Conservation (phyloP, 2,113 vertebrate species). For the Larimichthys crocea region DNA sequence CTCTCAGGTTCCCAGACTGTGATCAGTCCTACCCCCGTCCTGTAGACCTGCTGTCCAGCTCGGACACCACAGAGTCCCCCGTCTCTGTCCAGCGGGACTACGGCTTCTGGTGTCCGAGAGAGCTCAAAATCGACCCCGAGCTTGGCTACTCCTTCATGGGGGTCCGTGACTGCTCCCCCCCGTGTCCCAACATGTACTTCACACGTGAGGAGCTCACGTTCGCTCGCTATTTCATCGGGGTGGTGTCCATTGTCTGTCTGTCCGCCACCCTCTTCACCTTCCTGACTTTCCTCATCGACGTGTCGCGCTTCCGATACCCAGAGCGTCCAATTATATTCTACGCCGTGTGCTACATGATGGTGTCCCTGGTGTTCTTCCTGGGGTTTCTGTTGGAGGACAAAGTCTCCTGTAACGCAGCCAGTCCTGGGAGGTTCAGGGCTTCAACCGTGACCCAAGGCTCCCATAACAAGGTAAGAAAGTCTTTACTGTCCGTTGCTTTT, state of each 20-base stretch:
- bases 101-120: constrained; percentile 97
- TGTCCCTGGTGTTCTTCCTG: constrained; percentile 96
- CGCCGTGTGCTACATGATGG: constrained; percentile 99
- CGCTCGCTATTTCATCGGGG: constrained; percentile 96
- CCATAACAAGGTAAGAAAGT: constrained; percentile 88
- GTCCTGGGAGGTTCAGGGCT: constrained; percentile 89
- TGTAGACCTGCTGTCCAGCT: constrained; percentile 87
- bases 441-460: constrained; percentile 96
- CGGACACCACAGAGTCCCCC: constrained; percentile 87
- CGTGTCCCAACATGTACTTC: constrained; percentile 98
- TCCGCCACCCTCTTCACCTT: constrained; percentile 98
- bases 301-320: constrained; percentile 96
- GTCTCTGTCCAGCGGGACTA: constrained; percentile 92
- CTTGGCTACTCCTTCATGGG: constrained; percentile 96
- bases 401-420: constrained; percentile 92
- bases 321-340: constrained; percentile 98
- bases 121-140: constrained; percentile 93
- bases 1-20: constrained; percentile 93
- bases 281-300: constrained; percentile 97
- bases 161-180: constrained; percentile 94
- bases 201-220: constrained; percentile 92
- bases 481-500: background rate
- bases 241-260: constrained; percentile 97
- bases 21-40: constrained; percentile 93
- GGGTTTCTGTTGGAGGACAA: constrained; percentile 95